phyloP scores from a whole-genome alignment of 1,140 invertebrate genomes.

The Physella acuta region DNA sequence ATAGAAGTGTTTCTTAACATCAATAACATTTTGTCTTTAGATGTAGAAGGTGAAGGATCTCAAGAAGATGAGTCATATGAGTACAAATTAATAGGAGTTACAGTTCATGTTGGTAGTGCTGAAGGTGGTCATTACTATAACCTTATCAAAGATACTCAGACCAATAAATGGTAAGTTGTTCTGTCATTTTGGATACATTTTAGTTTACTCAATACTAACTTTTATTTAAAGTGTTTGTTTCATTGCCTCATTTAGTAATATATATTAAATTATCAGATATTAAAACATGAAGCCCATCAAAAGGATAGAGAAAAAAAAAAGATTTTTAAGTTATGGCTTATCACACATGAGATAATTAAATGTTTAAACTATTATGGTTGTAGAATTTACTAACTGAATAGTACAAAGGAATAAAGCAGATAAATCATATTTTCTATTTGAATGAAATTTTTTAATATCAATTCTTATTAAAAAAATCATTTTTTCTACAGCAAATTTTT shows the following conservation, averaged over 20 bases:
- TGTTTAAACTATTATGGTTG: no score
- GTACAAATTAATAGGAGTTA: constrained; percentile 92
- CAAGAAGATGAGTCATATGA: constrained; percentile 67
- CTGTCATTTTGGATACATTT: not conserved
- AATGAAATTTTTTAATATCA: not conserved
- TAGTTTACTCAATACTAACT: not conserved
- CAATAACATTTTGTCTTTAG: not conserved
- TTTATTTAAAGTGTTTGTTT: not conserved
- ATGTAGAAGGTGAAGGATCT: constrained; percentile 19
- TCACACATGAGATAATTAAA: no score
- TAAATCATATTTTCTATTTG: no score
- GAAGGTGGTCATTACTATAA: constrained; percentile 97
- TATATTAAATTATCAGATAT: no score
- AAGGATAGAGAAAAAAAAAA: no score
- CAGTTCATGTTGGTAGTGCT: constrained; percentile 93
- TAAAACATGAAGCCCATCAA: no score
- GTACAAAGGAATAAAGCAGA: no score
- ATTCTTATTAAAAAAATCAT: not conserved
- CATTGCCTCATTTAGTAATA: not conserved
- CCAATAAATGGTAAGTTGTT: constrained; percentile 75
- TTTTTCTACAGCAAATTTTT: no score
- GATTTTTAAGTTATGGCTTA: no score
- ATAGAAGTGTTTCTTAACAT: no score
- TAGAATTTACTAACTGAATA: no score
- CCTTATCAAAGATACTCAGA: constrained; percentile 72